A percentile compares a stretch with the other conserved stretches of the same genome.
Conservation (phyloP, 1,140 invertebrate genomes). For the Leptestheria dahalacensis region DNA sequence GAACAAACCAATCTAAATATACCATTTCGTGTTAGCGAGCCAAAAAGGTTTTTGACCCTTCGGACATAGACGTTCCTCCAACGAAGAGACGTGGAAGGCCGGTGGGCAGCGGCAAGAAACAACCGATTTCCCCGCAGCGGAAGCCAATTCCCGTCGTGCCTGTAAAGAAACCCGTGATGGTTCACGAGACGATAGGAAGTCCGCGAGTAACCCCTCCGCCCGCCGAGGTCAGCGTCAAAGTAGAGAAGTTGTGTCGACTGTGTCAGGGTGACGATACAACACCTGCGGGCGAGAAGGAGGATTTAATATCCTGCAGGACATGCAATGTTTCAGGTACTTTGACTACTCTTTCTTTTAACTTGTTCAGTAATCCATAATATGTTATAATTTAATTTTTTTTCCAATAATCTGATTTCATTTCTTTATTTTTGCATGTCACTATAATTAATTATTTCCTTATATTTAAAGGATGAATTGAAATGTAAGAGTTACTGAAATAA, state of each 20-base stretch:
- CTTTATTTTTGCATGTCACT: conserved; percentile 6
- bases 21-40: conserved; percentile 31
- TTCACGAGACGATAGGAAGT: neutral
- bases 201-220: neutral
- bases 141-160: neutral
- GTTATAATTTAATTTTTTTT: conserved; percentile 26
- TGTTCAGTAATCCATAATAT: neutral
- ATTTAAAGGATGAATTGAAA: too few relatives aligned
- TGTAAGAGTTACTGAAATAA: too few relatives aligned
- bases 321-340: conserved; percentile 68
- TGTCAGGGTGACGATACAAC: conserved; percentile 25
- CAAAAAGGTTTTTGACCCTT: conserved; percentile 63
- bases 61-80: conserved; percentile 48
- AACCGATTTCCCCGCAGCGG: neutral
- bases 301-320: conserved; percentile 55
- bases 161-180: neutral
- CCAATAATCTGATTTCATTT: conserved; percentile 18
- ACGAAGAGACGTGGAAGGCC: conserved; percentile 44
- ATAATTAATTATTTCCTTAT: too few relatives aligned
- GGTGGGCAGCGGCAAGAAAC: conserved; percentile 16
- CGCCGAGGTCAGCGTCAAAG: conserved; percentile 20
- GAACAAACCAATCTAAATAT: too few relatives aligned
- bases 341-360: neutral
- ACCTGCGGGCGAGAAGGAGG: conserved; percentile 41
- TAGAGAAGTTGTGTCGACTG: conserved; percentile 31